Percentiles rank a stretch among this genome's conserved stretches.
Conservation (phyloP, 2,888 invertebrate genomes). For the Pollenia labialis region DNA sequence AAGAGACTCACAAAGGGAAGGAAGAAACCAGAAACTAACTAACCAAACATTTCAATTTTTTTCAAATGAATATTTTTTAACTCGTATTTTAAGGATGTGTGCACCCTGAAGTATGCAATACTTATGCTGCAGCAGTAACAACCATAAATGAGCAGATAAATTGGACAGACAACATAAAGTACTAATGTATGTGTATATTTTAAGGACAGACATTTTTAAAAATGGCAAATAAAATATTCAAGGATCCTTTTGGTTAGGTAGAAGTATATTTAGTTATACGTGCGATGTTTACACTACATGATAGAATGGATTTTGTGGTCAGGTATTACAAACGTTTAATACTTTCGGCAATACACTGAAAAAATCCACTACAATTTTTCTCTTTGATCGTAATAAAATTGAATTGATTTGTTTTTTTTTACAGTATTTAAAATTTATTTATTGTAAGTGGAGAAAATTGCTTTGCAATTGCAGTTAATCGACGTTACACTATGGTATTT, state of each 20-base stretch:
- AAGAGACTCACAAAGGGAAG: slow-evolving; percentile 60
- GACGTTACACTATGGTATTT: too few species aligned
- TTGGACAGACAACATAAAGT: slow-evolving; percentile 15
- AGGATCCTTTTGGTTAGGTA: background rate
- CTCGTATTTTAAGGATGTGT: slow-evolving; percentile 53
- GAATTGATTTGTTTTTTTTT: too few species aligned
- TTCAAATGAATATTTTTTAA: slow-evolving; percentile 9
- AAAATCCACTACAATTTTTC: background rate
- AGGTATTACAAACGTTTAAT: slow-evolving; percentile 29
- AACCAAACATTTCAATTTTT: slow-evolving; percentile 62
- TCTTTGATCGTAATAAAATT: too few species aligned
- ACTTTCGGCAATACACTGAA: slow-evolving; percentile 22
- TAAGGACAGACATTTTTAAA: background rate
- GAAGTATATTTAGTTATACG: background rate
- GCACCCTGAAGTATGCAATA: slow-evolving; percentile 59
- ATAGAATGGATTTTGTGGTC: slow-evolving; percentile 60
- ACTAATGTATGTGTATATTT: background rate
- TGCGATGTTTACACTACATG: slow-evolving; percentile 23
- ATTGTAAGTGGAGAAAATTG: too few species aligned
- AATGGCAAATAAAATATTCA: slow-evolving; percentile 31
- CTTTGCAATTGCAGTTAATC: too few species aligned
- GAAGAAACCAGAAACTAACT: slow-evolving; percentile 57
- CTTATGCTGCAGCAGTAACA: slow-evolving; percentile 60
- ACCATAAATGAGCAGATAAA: slow-evolving; percentile 55
- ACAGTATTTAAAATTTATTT: too few species aligned